Evolutionary conservation across 2,113 vertebrate species (phyloP).

Genomic region (Lontra canadensis): DNA sequence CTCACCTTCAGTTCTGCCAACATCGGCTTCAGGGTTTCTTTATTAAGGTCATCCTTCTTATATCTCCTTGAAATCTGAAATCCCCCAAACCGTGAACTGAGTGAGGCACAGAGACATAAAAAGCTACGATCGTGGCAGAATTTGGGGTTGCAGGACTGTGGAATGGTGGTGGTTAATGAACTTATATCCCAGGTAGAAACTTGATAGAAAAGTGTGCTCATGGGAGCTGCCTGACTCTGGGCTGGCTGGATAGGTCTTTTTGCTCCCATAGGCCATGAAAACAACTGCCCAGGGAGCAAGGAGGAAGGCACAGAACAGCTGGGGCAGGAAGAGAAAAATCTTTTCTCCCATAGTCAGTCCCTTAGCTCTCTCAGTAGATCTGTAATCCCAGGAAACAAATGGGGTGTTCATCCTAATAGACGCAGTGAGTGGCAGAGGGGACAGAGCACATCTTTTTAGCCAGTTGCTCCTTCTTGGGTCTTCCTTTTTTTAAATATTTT

Average conservation of each 20-base stretch:
- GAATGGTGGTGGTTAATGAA: background rate
- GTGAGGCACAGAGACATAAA: background rate
- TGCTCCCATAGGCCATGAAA: background rate
- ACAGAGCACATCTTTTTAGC: background rate
- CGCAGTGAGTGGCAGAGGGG: background rate
- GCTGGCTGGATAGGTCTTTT: background rate
- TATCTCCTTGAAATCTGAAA: slow-evolving; percentile 63
- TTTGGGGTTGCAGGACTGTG: background rate
- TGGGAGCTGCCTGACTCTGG: background rate
- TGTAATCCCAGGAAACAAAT: background rate
- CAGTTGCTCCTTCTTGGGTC: background rate
- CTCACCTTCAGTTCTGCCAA: slow-evolving; percentile 61
- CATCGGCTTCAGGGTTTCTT: background rate
- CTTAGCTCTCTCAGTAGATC: background rate
- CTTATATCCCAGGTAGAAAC: background rate
- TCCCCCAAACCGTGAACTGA: background rate
- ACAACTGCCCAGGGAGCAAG: background rate
- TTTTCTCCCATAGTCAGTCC: background rate
- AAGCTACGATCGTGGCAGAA: background rate
- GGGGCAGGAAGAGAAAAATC: background rate
- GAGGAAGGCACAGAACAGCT: too few species aligned
- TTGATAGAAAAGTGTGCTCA: background rate
- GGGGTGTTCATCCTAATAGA: background rate
- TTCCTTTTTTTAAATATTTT: background rate
- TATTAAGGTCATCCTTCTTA: background rate